These are phyloP conservation scores for Heterochromis multidens DNA, from an alignment of 2,113 vertebrate genomes.

Conservation along the genomic window DNA sequence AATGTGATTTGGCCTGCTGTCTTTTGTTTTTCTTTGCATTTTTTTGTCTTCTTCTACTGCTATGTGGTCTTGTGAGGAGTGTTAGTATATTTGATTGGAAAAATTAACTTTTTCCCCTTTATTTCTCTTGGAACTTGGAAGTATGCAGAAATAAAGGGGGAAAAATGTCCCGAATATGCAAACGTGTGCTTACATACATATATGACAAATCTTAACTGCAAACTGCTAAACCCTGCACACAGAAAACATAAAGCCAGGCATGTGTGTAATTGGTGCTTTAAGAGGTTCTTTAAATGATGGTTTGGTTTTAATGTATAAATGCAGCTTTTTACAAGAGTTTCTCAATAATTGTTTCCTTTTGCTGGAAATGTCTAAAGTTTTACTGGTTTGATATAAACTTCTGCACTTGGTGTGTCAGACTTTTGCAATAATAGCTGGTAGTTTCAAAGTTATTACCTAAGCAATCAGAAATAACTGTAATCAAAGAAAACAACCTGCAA, in stretches of 20 bases:
- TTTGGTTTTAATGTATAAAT: not conserved
- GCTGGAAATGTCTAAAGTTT: not conserved
- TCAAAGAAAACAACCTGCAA: not conserved
- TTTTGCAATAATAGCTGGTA: not conserved
- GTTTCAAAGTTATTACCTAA: not conserved
- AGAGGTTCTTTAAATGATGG: not conserved
- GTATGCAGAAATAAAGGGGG: not conserved
- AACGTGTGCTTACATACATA: not conserved
- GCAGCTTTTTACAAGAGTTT: not conserved
- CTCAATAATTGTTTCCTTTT: not conserved
- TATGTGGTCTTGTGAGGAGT: not conserved
- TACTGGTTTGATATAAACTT: not conserved
- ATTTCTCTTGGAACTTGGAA: not conserved
- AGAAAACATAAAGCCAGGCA: not conserved
- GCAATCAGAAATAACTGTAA: not conserved
- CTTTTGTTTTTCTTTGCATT: not conserved
- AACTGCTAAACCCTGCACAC: not conserved
- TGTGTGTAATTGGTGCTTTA: not conserved
- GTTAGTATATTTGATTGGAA: not conserved
- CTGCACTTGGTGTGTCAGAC: not conserved
- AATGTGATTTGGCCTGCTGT: not conserved
- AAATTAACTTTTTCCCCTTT: not conserved
- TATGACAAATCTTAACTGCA: not conserved
- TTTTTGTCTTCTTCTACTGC: not conserved
- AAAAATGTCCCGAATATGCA: not conserved